Evolutionary conservation across 2,797 vertebrate genomes (phyloP), one percentile per base, ranked within the genome.

Genomic region (Mus spretus): DNA sequence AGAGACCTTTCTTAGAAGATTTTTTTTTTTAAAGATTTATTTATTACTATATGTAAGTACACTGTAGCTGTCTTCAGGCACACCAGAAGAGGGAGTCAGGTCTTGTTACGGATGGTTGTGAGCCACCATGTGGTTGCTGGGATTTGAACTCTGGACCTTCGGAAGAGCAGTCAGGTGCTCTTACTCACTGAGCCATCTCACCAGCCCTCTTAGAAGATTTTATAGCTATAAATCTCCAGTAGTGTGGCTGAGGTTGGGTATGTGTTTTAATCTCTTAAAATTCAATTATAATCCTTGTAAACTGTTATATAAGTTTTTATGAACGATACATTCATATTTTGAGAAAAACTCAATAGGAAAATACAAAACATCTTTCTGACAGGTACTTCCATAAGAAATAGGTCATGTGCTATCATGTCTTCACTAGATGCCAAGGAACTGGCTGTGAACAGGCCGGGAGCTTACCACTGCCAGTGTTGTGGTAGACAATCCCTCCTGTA

Each of bases 251-350:
- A 78, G 75, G 26, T 92, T 92, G 15, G 0, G 17, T 80, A 6
- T 94, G 8, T 89, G 8, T 89, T 84, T 85, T 89, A 84, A 59
- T 91, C 44, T 37, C 75, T 77, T 74, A 72, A 95, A 84, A 59
- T n/a, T 63, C 34, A 90, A 28, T 72, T 77, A 53, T 47, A 87
- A 61, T 17, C 75, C 15, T 13, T 77, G 12, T 81, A 75, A 94
- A 75, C 4, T 20, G 1, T 82, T n/a, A 0, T 86, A 13, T 40
- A 7, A 57, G 53, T n/a, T 1, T 65, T 80, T 11, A 65, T 28
- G n/a, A 70, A 74, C 6, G 22, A 24, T 89, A 3, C 0, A 34
- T 47, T 55, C 72, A 44, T 4, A 24, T 3, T 67, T 94, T 72
- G 4, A 81, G 10, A 10, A 86, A 6, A 61, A 26, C 19, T 3